A percentile compares a stretch with the other conserved stretches of the same genome.
phyloP scores from a whole-genome alignment of 1,140 invertebrate species.

The Drosophila ironensis region DNA sequence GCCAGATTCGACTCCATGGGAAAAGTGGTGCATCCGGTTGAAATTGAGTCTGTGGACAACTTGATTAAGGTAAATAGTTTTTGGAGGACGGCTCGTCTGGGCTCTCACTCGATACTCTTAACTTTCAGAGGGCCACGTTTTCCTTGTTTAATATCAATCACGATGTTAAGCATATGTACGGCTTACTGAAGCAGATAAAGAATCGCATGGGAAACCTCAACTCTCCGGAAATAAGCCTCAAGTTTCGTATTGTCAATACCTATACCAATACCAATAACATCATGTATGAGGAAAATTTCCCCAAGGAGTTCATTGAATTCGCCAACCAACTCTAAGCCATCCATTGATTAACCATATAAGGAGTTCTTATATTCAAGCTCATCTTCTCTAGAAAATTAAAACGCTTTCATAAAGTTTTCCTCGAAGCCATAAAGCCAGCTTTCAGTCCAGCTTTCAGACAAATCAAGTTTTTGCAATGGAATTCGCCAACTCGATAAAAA shows the following conservation, averaged over 20 bases:
- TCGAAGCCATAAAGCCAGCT: no score
- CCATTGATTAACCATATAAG: no score
- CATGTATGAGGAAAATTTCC: neutral
- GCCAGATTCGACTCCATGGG: neutral
- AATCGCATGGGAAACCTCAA: neutral
- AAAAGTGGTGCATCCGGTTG: neutral
- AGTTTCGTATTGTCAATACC: neutral
- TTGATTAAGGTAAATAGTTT: neutral
- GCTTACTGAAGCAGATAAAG: neutral
- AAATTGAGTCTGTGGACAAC: neutral
- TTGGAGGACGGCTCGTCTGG: no score
- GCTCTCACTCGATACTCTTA: no score
- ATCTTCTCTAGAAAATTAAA: no score
- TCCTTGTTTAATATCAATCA: neutral
- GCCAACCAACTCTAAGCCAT: constrained; percentile 2
- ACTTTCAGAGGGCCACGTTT: neutral
- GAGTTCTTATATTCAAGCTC: no score
- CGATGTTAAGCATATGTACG: neutral
- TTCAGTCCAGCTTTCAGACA: no score
- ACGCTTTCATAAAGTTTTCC: no score
- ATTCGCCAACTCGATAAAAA: no score
- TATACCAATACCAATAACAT: no score
- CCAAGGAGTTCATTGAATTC: neutral
- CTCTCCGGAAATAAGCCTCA: neutral
- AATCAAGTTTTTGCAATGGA: no score